phyloP scores from a whole-genome alignment of 2,113 vertebrate species.

The Chaetura pelagica region DNA sequence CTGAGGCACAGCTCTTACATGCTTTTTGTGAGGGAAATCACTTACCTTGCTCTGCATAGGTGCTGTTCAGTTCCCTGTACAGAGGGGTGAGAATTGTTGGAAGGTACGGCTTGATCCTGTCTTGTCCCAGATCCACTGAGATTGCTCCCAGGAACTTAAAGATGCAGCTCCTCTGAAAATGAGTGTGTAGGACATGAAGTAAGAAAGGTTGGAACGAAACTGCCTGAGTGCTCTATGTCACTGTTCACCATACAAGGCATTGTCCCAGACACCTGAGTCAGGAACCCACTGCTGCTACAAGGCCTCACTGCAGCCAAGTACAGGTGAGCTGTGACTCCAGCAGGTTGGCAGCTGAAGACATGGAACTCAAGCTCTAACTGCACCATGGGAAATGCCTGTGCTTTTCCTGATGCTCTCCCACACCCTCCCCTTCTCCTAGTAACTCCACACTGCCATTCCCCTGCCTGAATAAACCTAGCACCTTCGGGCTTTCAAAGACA shows the following conservation, averaged over 20 bases:
- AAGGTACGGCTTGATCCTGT: slow-evolving; percentile 86
- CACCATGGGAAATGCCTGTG: neutral
- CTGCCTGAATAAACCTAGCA: neutral
- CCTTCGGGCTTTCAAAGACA: neutral
- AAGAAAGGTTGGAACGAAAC: neutral
- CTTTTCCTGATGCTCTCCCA: neutral
- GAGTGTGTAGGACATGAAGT: neutral
- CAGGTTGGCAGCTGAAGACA: neutral
- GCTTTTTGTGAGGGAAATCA: neutral
- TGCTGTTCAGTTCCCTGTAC: slow-evolving; percentile 95
- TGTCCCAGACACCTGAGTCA: neutral
- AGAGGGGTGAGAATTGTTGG: slow-evolving; percentile 87
- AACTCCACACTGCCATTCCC: neutral
- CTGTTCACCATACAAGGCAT: fast-evolving
- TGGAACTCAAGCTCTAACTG: neutral
- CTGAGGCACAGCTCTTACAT: neutral
- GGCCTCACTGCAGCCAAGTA: neutral
- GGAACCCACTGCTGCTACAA: neutral
- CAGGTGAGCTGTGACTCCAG: neutral
- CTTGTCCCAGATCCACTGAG: slow-evolving; percentile 89
- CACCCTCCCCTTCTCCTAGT: neutral
- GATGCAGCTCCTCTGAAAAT: slow-evolving; percentile 89
- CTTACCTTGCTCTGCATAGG: slow-evolving; percentile 92
- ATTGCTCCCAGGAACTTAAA: slow-evolving; percentile 97
- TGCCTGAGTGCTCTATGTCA: neutral